Evolutionary conservation across 2,888 invertebrate species (phyloP), one percentile per base, ranked within the genome.

Genomic region (Drosophila colorata): DNA sequence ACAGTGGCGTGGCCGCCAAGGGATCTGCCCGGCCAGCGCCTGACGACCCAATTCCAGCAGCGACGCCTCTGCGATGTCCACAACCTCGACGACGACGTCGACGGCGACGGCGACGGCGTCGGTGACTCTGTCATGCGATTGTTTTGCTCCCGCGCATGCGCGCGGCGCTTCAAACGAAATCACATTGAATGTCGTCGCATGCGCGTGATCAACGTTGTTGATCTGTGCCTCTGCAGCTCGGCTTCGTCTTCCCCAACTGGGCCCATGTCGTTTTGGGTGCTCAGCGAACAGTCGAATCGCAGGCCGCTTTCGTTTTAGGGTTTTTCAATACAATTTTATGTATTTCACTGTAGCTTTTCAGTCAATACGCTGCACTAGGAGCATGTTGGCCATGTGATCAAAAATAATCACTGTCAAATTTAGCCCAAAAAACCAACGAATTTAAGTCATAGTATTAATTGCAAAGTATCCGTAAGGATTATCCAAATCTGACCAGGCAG

Each of bases 131-230:
- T 75, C 85, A 72, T 76, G 69, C 81, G 72, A 86, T 87, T 84
- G 88, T 87, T 86, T 86, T 85, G 80, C 87, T 83, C 90, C 88
- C 89, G 88, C 90, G 88, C 88, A 88, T 87, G 86, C 63, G 74
- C 71, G 88, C 86, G 87, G 89, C 83, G 65, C 75, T 81, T 88
- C 83, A 88, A 88, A 90, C 89, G 78, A 89, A 88, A 90, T 88
- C 88, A 89, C 88, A 88, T 88, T 80, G 86, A 86, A 82, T 78
- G 85, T 80, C 79, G 84, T 78, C 89, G 87, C 88, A 80, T 89
- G 88, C 88, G 90, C 87, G 85, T 88, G 90, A 88, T 88, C 88
- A 88, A 87, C 79, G 85, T 85, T 83, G 86, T 84, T 90, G 88
- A 87, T 87, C 88, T 88, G 87, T 74, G 73, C 35, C 70, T 68